These are phyloP conservation scores for Cinclus mexicanus DNA, from an alignment of 2,113 vertebrate species.

Conservation along the genomic window DNA sequence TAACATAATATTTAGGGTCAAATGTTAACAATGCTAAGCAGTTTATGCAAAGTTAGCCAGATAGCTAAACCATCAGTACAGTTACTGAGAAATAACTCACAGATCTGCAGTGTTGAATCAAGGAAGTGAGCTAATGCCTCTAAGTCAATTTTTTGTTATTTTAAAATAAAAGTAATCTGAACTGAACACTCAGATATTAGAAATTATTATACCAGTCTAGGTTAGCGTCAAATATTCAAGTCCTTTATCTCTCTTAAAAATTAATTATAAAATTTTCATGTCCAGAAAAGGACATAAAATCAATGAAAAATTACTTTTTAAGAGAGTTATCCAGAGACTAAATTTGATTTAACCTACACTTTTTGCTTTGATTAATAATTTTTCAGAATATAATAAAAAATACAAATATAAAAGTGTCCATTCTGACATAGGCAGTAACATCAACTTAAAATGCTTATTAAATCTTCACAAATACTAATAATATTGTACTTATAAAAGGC, in stretches of 20 bases:
- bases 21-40: neutral
- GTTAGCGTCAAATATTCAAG: neutral
- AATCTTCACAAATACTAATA: neutral
- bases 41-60: neutral
- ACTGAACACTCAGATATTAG: neutral
- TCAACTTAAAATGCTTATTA: neutral
- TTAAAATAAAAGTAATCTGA: neutral
- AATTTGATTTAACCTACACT: neutral
- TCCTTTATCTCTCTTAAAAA: neutral
- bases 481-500: neutral
- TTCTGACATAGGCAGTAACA: neutral
- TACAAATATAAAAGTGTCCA: neutral
- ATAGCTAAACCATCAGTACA: fast-evolving
- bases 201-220: neutral
- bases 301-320: neutral
- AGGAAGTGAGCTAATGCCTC: neutral
- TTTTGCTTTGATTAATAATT: neutral
- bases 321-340: neutral
- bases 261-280: neutral
- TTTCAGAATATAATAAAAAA: neutral
- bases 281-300: fast-evolving
- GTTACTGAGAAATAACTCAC: neutral
- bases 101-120: neutral
- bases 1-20: neutral
- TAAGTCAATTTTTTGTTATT: neutral